Conservation (phyloP, 2,113 vertebrate species). For the Gadus chalcogrammus region DNA sequence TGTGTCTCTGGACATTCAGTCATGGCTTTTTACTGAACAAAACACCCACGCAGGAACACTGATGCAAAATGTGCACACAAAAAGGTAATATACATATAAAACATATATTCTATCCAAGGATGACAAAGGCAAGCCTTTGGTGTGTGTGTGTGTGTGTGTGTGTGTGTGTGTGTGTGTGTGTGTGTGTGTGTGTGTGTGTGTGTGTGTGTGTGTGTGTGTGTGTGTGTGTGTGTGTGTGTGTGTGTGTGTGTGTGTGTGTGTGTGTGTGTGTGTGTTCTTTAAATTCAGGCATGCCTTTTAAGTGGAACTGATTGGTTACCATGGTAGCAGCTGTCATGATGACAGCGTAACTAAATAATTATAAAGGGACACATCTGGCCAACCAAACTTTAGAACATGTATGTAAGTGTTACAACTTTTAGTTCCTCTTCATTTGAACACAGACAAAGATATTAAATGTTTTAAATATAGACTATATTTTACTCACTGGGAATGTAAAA, state of each 20-base stretch:
- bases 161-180: background rate
- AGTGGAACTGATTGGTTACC: conserved; percentile 52
- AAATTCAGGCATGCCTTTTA: conserved; percentile 42
- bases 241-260: too few relatives aligned
- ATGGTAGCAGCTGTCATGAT: conserved; percentile 46
- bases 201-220: too few relatives aligned
- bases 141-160: conserved; percentile 3
- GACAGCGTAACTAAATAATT: conserved; percentile 51
- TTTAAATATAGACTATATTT: background rate
- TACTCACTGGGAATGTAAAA: background rate
- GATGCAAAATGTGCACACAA: conserved; percentile 2
- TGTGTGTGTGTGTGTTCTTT: conserved; percentile 1
- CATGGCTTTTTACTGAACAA: conserved; percentile 37
- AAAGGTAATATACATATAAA: background rate
- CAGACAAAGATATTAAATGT: too few relatives aligned
- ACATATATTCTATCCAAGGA: background rate
- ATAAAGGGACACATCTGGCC: conserved; percentile 45
- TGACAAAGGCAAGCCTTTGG: too few relatives aligned
- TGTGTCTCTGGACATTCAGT: conserved; percentile 35
- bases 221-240: background rate
- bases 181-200: too few relatives aligned
- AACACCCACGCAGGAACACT: conserved; percentile 10
- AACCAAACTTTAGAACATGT: conserved; percentile 19
- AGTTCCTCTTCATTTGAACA: background rate
- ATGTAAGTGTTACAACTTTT: conserved; percentile 6